Conservation (phyloP, 64 coral and sea anemone genomes). For the Montipora foliosa region DNA sequence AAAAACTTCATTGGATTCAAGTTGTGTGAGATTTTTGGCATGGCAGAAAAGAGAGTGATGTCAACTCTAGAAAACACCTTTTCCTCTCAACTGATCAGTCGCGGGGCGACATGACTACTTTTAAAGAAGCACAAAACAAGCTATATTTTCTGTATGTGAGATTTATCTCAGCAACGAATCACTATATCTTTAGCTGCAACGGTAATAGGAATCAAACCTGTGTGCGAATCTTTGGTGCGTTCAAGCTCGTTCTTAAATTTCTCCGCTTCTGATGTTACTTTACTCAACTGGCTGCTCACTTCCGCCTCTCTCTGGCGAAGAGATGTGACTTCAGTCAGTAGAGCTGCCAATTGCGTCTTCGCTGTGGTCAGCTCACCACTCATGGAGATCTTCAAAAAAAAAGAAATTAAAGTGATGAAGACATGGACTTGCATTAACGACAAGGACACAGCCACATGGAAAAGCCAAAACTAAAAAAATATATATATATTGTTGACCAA, state of each 20-base stretch:
- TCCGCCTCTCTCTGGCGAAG: constrained; percentile 91
- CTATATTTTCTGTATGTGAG: too few species aligned
- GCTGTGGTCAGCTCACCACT: constrained; percentile 72
- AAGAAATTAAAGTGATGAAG: neutral
- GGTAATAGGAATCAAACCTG: constrained; percentile 46
- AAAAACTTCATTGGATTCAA: too few species aligned
- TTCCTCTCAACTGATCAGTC: too few species aligned
- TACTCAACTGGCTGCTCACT: constrained; percentile 74
- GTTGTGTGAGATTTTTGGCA: too few species aligned
- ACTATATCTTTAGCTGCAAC: too few species aligned
- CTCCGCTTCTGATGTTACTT: constrained; percentile 60
- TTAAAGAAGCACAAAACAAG: too few species aligned
- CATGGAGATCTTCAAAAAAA: constrained; percentile 69
- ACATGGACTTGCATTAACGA: neutral
- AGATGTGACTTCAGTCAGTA: constrained; percentile 73
- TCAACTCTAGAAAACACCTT: too few species aligned
- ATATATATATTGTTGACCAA: neutral
- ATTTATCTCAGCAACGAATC: too few species aligned
- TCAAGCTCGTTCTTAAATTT: constrained; percentile 87
- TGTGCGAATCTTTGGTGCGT: constrained; percentile 80
- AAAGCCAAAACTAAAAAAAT: too few species aligned
- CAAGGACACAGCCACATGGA: neutral
- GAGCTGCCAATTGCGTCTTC: constrained; percentile 83
- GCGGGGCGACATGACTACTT: too few species aligned
- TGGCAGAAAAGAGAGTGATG: too few species aligned